These are phyloP conservation scores for Catostylus mosaicus DNA, from an alignment of 30 jellyfish, hydroid and myxozoan species.

Conservation along the genomic window DNA sequence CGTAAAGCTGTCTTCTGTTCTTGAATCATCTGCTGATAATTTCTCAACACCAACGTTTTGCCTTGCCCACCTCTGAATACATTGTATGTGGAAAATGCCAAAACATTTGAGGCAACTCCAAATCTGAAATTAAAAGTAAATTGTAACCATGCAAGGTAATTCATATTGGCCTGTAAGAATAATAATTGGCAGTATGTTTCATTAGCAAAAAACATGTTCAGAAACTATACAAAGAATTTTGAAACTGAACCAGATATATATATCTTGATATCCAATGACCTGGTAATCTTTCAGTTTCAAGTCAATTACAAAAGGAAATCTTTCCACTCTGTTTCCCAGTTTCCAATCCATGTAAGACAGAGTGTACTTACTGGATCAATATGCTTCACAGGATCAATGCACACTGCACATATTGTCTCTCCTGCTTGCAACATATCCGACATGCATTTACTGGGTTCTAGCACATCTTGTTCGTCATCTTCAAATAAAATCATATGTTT, in stretches of 20 bases:
- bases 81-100: constrained; percentile 87
- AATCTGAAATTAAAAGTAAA: constrained; percentile 46
- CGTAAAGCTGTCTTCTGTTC: constrained; percentile 14
- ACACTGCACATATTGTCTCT: constrained; percentile 79
- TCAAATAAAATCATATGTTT: background rate
- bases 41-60: constrained; percentile 75
- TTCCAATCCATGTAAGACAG: too few relatives aligned
- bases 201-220: too few relatives aligned
- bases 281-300: too few relatives aligned
- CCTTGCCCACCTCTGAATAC: constrained; percentile 96
- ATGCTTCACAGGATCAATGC: constrained; percentile 85
- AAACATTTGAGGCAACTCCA: constrained; percentile 89
- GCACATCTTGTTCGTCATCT: background rate
- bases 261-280: too few relatives aligned
- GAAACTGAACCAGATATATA: too few relatives aligned
- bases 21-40: constrained; percentile 42
- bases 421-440: constrained; percentile 78
- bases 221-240: too few relatives aligned
- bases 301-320: too few relatives aligned
- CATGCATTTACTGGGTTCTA: constrained; percentile 50
- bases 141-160: too few relatives aligned
- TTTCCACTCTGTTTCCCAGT: too few relatives aligned
- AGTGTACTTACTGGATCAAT: constrained; percentile 89
- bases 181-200: too few relatives aligned
- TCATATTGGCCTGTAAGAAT: too few relatives aligned